These are phyloP conservation scores for Muntiacus muntjak DNA, from an alignment of 2,113 vertebrate species.

Conservation along the genomic window DNA sequence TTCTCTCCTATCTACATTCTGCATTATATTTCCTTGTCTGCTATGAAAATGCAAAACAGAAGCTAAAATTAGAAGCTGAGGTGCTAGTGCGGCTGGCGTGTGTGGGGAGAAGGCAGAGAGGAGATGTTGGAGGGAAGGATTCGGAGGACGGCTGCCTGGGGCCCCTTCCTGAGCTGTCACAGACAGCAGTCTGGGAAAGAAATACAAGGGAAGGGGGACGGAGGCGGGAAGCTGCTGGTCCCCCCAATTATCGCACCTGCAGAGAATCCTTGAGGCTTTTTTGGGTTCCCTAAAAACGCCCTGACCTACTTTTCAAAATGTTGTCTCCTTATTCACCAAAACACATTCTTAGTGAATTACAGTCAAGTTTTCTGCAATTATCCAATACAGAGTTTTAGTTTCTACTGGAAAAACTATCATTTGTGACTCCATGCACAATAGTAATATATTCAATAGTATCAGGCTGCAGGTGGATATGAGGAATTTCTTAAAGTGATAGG, in stretches of 20 bases:
- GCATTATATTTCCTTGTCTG: slow-evolving; percentile 33
- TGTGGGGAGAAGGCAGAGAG: not conserved
- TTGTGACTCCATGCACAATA: not conserved
- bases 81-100: not conserved
- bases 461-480: not conserved
- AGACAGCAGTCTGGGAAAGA: not conserved
- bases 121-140: not conserved
- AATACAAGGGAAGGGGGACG: not conserved
- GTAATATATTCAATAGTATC: not conserved
- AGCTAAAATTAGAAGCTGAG: slow-evolving; percentile 60
- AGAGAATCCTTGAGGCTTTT: not conserved
- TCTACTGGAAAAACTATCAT: not conserved
- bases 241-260: not conserved
- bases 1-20: slow-evolving; percentile 21
- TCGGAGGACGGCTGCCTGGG: not conserved
- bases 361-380: not conserved
- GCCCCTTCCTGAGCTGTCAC: not conserved
- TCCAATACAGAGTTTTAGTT: not conserved
- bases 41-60: slow-evolving; percentile 51
- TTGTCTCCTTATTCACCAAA: slow-evolving; percentile 36
- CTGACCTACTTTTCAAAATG: slow-evolving; percentile 29
- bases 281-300: not conserved
- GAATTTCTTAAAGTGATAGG: not conserved
- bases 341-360: not conserved
- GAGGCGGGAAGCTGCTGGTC: not conserved